Percentiles rank a stretch among this genome's conserved stretches.
Evolutionary conservation across 2,888 invertebrate species (phyloP).

Genomic region (Hanleya hanleyi): DNA sequence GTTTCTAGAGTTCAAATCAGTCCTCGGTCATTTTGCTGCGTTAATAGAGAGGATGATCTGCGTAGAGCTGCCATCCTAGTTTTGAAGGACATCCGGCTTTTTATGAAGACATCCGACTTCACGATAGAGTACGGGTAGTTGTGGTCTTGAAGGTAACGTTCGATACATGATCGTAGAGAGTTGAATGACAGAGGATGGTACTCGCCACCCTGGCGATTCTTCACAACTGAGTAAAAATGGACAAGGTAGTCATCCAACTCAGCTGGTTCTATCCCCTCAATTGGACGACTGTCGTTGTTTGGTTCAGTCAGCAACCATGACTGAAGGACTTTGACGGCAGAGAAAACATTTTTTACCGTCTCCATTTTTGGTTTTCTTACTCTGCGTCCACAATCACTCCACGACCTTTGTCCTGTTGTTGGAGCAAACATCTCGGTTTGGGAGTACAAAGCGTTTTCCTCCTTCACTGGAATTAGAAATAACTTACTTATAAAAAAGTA

Average conservation of each 20-base stretch:
- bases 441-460: no score
- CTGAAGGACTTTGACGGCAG: background rate
- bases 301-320: background rate
- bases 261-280: background rate
- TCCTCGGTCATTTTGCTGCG: no score
- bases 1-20: no score
- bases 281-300: background rate
- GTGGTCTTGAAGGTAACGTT: background rate
- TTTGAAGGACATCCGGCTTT: background rate
- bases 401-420: no score
- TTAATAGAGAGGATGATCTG: no score
- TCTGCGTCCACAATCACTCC: no score
- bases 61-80: no score
- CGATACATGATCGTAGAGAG: background rate
- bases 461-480: no score
- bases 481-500: no score
- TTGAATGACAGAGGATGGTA: slow-evolving; percentile 4
- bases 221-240: background rate
- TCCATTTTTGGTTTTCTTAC: no score
- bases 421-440: no score
- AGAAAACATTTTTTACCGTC: background rate
- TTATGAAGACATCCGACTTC: background rate
- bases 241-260: background rate
- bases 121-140: background rate
- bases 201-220: background rate